phyloP scores from a whole-genome alignment of 2,797 vertebrate genomes.

The Crocidura indochinensis region DNA sequence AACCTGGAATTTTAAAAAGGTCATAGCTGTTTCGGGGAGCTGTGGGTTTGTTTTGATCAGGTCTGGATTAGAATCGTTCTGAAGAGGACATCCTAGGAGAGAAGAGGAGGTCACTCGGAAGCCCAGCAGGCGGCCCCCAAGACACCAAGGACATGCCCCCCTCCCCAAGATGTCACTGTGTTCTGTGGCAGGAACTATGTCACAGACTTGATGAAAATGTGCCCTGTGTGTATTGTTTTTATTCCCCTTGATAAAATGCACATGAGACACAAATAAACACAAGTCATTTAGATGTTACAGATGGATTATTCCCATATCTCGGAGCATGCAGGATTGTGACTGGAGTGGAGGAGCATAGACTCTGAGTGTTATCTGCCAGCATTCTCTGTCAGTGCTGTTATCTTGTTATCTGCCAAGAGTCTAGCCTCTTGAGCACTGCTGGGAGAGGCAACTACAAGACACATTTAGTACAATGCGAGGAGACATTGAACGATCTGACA shows the following conservation, averaged over 20 bases:
- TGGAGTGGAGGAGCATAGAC: too few species aligned
- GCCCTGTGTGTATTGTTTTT: background rate
- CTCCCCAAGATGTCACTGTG: background rate
- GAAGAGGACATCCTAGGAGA: background rate
- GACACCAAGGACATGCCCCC: too few species aligned
- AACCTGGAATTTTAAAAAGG: slow-evolving; percentile 82
- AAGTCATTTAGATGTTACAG: background rate
- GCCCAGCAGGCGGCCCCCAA: too few species aligned
- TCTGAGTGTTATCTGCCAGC: too few species aligned
- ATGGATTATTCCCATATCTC: background rate
- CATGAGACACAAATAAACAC: background rate
- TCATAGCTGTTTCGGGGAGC: slow-evolving; percentile 72
- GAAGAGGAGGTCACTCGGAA: background rate
- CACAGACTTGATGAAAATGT: background rate
- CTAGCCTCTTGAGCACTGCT: too few species aligned
- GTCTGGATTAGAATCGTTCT: slow-evolving; percentile 30
- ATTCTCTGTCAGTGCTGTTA: too few species aligned
- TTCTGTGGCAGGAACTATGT: background rate
- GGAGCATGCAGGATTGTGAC: too few species aligned
- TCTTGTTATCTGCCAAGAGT: too few species aligned
- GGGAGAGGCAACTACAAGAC: too few species aligned
- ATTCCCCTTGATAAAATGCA: background rate
- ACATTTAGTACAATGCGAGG: background rate
- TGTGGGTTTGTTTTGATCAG: slow-evolving; percentile 59
- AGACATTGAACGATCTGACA: background rate